Conservation (phyloP, 1,140 invertebrate genomes). For the Elysia chlorotica region DNA sequence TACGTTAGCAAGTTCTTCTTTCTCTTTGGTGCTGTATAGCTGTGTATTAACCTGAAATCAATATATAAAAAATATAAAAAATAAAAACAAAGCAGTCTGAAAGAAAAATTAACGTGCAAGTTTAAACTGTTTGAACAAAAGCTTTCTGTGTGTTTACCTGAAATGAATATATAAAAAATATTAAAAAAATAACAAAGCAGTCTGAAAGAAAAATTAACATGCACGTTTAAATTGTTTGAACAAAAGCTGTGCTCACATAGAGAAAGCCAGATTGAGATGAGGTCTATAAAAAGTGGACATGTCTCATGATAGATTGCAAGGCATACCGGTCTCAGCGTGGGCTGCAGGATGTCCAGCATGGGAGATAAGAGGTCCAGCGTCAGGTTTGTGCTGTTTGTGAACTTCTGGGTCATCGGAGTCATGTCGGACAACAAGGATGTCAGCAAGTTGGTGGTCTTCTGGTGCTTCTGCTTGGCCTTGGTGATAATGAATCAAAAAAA, state of each 20-base stretch:
- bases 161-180: too few relatives aligned
- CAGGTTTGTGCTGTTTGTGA: constrained; percentile 66
- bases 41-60: constrained; percentile 69
- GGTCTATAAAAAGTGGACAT: too few relatives aligned
- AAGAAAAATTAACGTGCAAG: constrained; percentile 1
- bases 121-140: too few relatives aligned
- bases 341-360: constrained; percentile 77
- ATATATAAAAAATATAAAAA: not conserved
- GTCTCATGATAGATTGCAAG: too few relatives aligned
- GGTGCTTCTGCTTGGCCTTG: constrained; percentile 12
- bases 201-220: not conserved
- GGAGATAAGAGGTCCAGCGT: constrained; percentile 77
- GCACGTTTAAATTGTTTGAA: too few relatives aligned
- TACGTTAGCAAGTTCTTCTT: constrained; percentile 72
- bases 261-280: too few relatives aligned
- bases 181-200: not conserved
- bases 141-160: too few relatives aligned
- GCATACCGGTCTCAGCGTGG: constrained; percentile 77
- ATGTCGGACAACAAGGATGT: constrained; percentile 70
- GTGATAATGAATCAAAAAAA: too few relatives aligned
- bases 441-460: constrained; percentile 55
- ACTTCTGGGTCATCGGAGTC: constrained; percentile 67
- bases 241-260: too few relatives aligned
- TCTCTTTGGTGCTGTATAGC: constrained; percentile 79
- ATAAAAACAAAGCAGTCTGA: not conserved